phyloP scores from a whole-genome alignment of 2,113 vertebrate genomes.

The Osmerus mordax region DNA sequence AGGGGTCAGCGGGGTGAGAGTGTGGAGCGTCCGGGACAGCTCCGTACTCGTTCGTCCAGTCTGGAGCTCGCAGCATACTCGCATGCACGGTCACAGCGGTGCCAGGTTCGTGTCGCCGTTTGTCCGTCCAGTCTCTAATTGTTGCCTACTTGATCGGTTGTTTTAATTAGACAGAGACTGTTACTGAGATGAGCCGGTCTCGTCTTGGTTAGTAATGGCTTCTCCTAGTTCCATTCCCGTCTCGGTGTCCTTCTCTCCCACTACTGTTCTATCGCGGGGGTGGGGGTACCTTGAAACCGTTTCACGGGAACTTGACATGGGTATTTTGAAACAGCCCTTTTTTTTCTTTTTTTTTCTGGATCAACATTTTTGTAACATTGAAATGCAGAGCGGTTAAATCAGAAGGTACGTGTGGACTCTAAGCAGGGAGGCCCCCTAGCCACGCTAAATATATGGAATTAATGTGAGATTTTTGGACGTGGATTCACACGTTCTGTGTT shows the following conservation, averaged over 20 bases:
- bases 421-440: background rate
- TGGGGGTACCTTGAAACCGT: slow-evolving; percentile 66
- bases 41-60: background rate
- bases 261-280: slow-evolving; percentile 22
- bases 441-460: too few relatives aligned
- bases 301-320: slow-evolving; percentile 29
- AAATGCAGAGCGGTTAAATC: slow-evolving; percentile 33
- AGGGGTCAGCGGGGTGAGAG: slow-evolving; percentile 28
- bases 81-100: background rate
- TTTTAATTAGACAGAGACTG: background rate
- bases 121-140: too few relatives aligned
- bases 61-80: background rate
- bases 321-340: slow-evolving; percentile 67
- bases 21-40: slow-evolving; percentile 10
- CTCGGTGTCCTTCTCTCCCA: background rate
- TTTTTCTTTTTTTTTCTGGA: slow-evolving; percentile 42
- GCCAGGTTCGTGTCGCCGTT: background rate
- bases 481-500: background rate
- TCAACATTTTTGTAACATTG: slow-evolving; percentile 55
- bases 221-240: slow-evolving; percentile 9
- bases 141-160: background rate
- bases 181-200: background rate
- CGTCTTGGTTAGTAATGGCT: background rate
- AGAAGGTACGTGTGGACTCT: slow-evolving; percentile 29
- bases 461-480: too few relatives aligned